Evolutionary conservation across 2,797 vertebrate genomes (phyloP).

Genomic region (Ataeniobius toweri): DNA sequence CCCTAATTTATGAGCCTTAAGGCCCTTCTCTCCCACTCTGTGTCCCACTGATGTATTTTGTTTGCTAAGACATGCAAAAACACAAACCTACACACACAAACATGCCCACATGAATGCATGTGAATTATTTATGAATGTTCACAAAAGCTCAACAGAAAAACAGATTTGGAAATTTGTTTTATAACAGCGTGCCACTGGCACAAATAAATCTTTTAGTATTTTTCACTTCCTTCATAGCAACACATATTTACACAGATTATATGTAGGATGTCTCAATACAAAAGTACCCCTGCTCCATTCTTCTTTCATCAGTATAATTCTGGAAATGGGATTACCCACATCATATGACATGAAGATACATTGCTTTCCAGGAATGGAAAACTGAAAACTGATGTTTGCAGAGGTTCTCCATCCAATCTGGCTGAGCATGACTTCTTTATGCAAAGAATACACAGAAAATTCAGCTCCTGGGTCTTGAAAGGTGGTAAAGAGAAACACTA

Average conservation of each 20-base stretch:
- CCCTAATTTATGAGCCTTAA: conserved; percentile 47
- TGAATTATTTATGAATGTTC: conserved; percentile 34
- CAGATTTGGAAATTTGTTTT: conserved; percentile 1
- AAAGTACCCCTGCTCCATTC: not conserved
- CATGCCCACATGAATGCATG: conserved; percentile 8
- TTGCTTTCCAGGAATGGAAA: not conserved
- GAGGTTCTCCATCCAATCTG: too few relatives aligned
- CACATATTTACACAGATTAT: not conserved
- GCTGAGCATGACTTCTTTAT: too few relatives aligned
- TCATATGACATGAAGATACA: not conserved
- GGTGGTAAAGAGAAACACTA: too few relatives aligned
- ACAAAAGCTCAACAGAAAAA: conserved; percentile 18
- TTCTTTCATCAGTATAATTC: not conserved
- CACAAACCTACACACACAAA: conserved; percentile 10
- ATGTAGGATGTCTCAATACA: not conserved
- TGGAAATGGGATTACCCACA: not conserved
- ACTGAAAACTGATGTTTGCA: too few relatives aligned
- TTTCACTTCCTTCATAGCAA: conserved; percentile 2
- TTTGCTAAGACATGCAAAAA: conserved; percentile 24
- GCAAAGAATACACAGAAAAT: too few relatives aligned
- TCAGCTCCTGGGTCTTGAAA: too few relatives aligned
- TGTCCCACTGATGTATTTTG: conserved; percentile 17
- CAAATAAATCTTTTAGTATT: conserved; percentile 3
- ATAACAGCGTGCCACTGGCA: conserved; percentile 10
- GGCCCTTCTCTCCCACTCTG: conserved; percentile 24